phyloP scores from a whole-genome alignment of 2,113 vertebrate genomes.

The Regulus satrapa region DNA sequence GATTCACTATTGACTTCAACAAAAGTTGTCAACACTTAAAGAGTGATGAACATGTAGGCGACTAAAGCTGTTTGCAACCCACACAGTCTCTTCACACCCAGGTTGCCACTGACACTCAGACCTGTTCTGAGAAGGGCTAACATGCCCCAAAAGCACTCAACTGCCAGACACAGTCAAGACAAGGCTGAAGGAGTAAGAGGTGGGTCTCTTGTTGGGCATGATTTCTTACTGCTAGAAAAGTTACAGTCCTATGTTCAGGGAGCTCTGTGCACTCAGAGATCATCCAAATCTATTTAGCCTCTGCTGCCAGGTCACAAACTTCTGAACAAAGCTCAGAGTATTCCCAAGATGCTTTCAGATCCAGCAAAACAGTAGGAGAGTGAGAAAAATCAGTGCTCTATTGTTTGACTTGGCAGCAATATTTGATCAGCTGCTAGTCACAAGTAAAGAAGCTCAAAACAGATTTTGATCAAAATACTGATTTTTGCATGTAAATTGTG shows the following conservation, averaged over 20 bases:
- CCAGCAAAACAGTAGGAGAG: not conserved
- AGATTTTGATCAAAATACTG: not conserved
- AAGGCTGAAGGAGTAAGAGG: not conserved
- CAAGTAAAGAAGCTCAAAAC: not conserved
- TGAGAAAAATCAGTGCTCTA: not conserved
- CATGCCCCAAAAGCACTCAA: not conserved
- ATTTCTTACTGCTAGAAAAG: not conserved
- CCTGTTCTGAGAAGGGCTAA: not conserved
- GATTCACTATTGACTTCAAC: not conserved
- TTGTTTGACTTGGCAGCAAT: not conserved
- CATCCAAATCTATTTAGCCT: not conserved
- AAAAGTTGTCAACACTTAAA: not conserved
- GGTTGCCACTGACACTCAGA: not conserved
- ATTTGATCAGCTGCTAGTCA: not conserved
- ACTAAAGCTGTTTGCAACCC: not conserved
- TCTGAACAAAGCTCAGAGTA: not conserved
- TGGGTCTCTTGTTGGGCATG: not conserved
- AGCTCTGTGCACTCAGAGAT: not conserved
- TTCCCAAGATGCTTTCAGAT: not conserved
- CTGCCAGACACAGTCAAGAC: not conserved
- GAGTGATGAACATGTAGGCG: not conserved
- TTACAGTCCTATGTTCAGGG: not conserved
- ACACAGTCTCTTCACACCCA: slow-evolving; percentile 12
- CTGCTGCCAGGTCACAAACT: not conserved
- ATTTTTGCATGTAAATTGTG: not conserved